These are phyloP conservation scores for Camelus bactrianus DNA, from an alignment of 2,113 vertebrate species.

Conservation along the genomic window DNA sequence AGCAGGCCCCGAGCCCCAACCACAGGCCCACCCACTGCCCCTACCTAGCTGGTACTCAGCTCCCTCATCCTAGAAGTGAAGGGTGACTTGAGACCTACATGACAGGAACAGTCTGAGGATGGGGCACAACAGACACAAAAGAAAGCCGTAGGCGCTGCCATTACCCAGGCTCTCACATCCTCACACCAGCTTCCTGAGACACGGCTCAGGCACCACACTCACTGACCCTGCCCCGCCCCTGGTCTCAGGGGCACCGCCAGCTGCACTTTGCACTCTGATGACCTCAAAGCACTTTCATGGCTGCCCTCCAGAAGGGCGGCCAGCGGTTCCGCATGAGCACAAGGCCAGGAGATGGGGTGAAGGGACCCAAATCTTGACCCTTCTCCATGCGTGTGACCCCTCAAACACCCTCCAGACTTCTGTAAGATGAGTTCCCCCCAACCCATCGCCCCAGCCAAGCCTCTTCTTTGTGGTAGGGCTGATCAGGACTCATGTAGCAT, in stretches of 20 bases:
- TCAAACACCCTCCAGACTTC: neutral
- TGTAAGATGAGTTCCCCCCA: neutral
- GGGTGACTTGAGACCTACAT: neutral
- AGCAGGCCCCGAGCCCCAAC: neutral
- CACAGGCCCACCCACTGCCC: neutral
- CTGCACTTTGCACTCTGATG: constrained; percentile 73
- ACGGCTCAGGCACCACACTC: neutral
- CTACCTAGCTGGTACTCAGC: neutral
- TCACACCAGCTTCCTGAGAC: neutral
- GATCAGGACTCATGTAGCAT: constrained; percentile 76
- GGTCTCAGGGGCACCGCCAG: neutral
- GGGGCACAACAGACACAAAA: no score
- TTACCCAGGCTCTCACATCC: neutral
- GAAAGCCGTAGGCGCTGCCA: rapidly evolving
- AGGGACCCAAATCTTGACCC: neutral
- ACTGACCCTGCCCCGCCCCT: neutral
- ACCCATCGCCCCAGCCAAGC: neutral
- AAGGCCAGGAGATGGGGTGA: neutral
- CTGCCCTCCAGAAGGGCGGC: constrained; percentile 49
- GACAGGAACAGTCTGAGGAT: neutral
- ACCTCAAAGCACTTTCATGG: constrained; percentile 80
- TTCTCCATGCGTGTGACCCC: neutral
- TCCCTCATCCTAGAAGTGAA: neutral
- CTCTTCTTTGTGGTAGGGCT: neutral
- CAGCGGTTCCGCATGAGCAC: neutral